Base-by-base conservation (phyloP, 2,888 invertebrate genomes). In the Oligia latruncula region DNA sequence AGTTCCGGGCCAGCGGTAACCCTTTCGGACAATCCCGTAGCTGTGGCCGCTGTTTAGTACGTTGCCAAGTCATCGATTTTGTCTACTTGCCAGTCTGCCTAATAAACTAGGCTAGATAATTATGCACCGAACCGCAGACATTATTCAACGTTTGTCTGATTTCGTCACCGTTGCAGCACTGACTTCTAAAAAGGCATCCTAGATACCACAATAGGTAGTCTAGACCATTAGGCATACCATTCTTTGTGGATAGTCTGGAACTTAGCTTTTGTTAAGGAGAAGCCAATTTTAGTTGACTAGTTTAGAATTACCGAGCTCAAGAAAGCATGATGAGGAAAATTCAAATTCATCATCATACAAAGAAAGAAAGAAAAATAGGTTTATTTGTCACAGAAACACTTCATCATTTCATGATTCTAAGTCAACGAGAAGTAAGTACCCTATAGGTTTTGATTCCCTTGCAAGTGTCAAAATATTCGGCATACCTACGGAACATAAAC, bases 191-290 rank as follows among this genome's bases (percentile, higher is more conserved):
- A 92, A 92, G 92, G 91, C 75, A 74, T 84, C 87, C 92, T 92
- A 93, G 92, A 91, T 91, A 87, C 76, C 74, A 91, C 89, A 90
- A 91, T 92, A n/a, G 49, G 40, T 68, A 81, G 91, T 83, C 85
- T 90, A 86, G 87, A 87, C 91, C 88, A 92, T 92, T 93, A 94
- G 92, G 93, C 91, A 93, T 92, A 90, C 90, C 83, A 91, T 92
- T 90, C 85, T 85, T 89, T 91, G 92, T 92, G 93, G 94, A 93
- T 92, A 90, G 86, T 72, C 58, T 77, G 29, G 35, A 35, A 13
- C 91, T 90, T 80, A 77, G 82, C 83, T 88, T 88, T 87, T 89
- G 83, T 95, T 95, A 95, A 96, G 95, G 95, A 77, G 88, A 91
- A 89, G 74, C 6, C 66, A 4, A 17, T 1, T 23, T 52, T 23